phyloP scores from a whole-genome alignment of 2,797 vertebrate genomes.

The Streptopelia turtur region DNA sequence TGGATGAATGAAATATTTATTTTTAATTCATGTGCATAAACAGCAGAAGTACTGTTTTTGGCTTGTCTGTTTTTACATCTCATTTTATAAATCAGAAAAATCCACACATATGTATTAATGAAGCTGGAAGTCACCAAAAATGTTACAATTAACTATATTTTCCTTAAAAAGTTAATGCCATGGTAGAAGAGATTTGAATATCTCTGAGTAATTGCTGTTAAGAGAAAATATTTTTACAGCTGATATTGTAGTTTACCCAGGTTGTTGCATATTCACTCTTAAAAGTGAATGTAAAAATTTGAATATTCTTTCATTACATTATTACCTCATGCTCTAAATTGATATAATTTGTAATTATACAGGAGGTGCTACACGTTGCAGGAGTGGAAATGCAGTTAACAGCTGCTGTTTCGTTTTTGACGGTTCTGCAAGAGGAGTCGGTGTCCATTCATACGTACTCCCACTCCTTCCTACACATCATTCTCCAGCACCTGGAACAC shows the following conservation, averaged over 20 bases:
- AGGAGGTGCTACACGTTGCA: conserved; percentile 90
- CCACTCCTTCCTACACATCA: conserved; percentile 92
- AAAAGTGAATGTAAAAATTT: neutral
- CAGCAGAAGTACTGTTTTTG: neutral
- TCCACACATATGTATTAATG: neutral
- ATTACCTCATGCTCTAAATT: neutral
- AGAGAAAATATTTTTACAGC: neutral
- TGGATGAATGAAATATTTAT: conserved; percentile 6
- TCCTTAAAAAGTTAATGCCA: neutral
- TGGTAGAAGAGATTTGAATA: neutral
- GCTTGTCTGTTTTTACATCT: neutral
- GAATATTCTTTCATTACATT: neutral
- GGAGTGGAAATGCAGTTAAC: conserved; percentile 91
- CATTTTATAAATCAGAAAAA: neutral
- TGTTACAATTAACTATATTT: neutral
- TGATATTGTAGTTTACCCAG: neutral
- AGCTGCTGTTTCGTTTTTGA: conserved; percentile 90
- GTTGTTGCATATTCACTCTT: neutral
- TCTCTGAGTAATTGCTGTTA: neutral
- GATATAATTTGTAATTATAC: conserved; percentile 62
- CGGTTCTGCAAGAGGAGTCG: conserved; percentile 91
- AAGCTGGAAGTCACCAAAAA: neutral
- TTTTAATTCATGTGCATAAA: neutral
- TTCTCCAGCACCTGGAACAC: conserved; percentile 92
- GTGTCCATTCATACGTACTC: conserved; percentile 91